Percentiles rank a stretch among this genome's conserved stretches.
These are phyloP conservation scores for Gari tellinella DNA, from an alignment of 2,888 invertebrate species.

Conservation along the genomic window DNA sequence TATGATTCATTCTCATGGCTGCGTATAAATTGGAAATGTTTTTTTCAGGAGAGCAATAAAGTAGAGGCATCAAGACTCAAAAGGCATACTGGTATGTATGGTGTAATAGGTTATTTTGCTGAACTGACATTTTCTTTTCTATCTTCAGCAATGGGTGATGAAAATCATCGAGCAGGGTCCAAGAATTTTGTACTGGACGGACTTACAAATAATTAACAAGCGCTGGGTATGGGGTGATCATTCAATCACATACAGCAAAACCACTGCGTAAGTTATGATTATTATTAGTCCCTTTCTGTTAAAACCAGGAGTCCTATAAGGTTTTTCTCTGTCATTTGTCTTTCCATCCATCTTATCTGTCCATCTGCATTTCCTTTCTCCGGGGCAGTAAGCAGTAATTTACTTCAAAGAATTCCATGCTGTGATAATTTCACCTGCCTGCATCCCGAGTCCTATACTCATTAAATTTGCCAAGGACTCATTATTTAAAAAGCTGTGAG, in stretches of 20 bases:
- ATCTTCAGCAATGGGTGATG: conserved; percentile 83
- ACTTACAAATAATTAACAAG: conserved; percentile 54
- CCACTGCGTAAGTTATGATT: conserved; percentile 63
- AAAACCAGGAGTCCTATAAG: neutral
- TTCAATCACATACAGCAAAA: conserved; percentile 46
- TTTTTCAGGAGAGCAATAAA: no score
- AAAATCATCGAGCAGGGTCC: conserved; percentile 37
- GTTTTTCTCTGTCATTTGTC: neutral
- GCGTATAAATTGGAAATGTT: no score
- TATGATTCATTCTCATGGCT: no score
- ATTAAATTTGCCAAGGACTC: no score
- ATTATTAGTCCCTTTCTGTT: neutral
- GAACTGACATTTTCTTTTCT: neutral
- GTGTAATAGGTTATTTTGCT: neutral
- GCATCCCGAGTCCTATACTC: neutral
- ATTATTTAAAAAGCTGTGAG: no score
- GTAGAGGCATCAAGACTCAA: neutral
- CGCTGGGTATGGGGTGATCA: conserved; percentile 67
- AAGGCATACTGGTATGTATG: neutral
- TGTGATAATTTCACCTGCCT: no score
- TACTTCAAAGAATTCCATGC: no score
- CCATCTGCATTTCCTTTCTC: no score
- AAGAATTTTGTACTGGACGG: conserved; percentile 62
- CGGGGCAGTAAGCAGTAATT: no score
- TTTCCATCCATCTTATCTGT: no score